These are phyloP conservation scores for Strigamia maritima DNA, from an alignment of 2,888 invertebrate species.

Conservation along the genomic window DNA sequence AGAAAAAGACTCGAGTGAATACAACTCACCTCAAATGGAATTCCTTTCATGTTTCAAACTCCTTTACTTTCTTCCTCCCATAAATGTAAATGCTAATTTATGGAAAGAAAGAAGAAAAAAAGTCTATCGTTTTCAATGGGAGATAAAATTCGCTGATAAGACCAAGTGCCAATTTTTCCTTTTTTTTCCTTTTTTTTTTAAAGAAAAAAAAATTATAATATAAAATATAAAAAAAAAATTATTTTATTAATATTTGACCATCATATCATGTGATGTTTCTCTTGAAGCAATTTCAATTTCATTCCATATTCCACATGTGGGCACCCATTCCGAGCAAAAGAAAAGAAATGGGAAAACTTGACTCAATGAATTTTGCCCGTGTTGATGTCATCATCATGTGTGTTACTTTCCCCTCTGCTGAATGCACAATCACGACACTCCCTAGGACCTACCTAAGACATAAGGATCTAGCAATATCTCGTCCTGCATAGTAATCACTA, in stretches of 20 bases:
- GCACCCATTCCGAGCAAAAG: neutral
- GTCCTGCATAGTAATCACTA: conserved; percentile 18
- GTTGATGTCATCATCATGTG: conserved; percentile 22
- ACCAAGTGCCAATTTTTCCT: neutral
- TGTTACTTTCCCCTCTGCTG: conserved; percentile 21
- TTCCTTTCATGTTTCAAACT: conserved; percentile 17
- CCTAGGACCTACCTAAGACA: neutral
- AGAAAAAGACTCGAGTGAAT: conserved; percentile 8
- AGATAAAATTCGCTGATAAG: neutral
- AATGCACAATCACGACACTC: conserved; percentile 23
- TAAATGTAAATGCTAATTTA: conserved; percentile 29
- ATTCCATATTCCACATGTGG: neutral
- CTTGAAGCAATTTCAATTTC: conserved; percentile 4
- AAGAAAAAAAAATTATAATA: neutral
- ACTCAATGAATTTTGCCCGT: conserved; percentile 19
- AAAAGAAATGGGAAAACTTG: conserved; percentile 3
- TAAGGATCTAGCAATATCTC: conserved; percentile 5
- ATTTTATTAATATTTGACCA: neutral
- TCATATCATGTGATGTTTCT: neutral
- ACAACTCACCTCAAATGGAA: conserved; percentile 29
- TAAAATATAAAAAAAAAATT: neutral
- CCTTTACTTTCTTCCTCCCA: conserved; percentile 18
- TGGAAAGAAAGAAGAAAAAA: conserved; percentile 7
- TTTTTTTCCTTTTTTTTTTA: neutral
- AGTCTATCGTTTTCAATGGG: neutral